Conservation (phyloP, 1,140 invertebrate genomes). For the Bombus sibiricus region DNA sequence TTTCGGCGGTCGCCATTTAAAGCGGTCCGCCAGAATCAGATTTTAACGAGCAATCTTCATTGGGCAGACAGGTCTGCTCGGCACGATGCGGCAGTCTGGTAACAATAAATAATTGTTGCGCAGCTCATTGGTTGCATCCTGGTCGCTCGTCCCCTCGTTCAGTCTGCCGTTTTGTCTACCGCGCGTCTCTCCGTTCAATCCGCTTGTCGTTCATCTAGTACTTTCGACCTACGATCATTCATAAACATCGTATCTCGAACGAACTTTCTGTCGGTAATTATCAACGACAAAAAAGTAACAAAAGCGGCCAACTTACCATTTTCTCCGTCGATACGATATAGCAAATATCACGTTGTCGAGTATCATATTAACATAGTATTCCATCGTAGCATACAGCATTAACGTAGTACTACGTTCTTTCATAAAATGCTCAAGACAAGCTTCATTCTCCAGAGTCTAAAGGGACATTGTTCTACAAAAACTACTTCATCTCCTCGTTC, state of each 20-base stretch:
- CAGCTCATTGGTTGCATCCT: constrained; percentile 81
- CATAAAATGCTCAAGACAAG: not conserved
- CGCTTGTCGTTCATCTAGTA: constrained; percentile 39
- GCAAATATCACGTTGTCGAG: not conserved
- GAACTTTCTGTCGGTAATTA: not conserved
- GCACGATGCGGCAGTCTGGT: constrained; percentile 69
- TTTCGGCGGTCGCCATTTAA: constrained; percentile 20
- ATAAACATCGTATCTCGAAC: not conserved
- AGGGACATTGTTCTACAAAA: not conserved
- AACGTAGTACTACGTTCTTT: not conserved
- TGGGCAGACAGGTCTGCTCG: constrained; percentile 65
- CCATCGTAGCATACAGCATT: no score
- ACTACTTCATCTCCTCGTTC: not conserved
- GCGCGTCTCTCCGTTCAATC: constrained; percentile 72
- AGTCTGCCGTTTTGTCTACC: constrained; percentile 75
- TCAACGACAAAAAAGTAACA: not conserved
- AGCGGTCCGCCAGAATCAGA: constrained; percentile 42
- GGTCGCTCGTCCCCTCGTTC: constrained; percentile 74
- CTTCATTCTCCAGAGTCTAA: not conserved
- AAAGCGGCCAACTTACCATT: not conserved
- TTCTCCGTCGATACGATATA: not conserved
- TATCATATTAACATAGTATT: not conserved
- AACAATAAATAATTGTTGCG: constrained; percentile 81
- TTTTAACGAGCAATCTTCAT: constrained; percentile 69
- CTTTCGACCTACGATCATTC: not conserved